Percentiles rank a stretch among this genome's conserved stretches.
phyloP scores from a whole-genome alignment of 2,797 vertebrate species.

The Sebastes oblongus region DNA sequence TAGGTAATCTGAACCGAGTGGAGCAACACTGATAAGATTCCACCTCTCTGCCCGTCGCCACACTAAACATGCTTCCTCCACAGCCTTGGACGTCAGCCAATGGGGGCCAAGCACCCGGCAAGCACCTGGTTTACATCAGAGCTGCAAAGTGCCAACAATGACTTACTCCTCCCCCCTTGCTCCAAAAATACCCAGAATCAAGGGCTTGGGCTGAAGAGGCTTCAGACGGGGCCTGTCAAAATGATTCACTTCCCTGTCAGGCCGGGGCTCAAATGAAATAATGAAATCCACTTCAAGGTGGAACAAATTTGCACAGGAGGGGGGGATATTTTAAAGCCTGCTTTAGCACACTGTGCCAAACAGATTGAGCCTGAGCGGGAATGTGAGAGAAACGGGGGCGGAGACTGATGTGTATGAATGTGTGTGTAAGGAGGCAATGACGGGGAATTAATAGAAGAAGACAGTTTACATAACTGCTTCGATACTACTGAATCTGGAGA shows the following conservation, averaged over 20 bases:
- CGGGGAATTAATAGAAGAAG: slow-evolving; percentile 67
- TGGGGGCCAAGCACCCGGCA: slow-evolving; percentile 60
- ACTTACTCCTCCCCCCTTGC: slow-evolving; percentile 76
- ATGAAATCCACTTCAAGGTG: slow-evolving; percentile 87
- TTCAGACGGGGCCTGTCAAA: slow-evolving; percentile 85
- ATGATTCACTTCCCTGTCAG: slow-evolving; percentile 88
- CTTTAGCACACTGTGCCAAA: slow-evolving; percentile 77
- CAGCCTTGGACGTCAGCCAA: slow-evolving; percentile 78
- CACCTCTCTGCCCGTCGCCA: slow-evolving; percentile 59
- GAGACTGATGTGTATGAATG: slow-evolving; percentile 63
- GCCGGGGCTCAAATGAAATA: slow-evolving; percentile 83
- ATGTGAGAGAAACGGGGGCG: slow-evolving; percentile 55
- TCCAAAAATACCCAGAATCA: slow-evolving; percentile 84
- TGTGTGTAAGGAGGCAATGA: slow-evolving; percentile 60
- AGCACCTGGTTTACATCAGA: slow-evolving; percentile 76
- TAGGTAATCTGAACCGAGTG: slow-evolving; percentile 72
- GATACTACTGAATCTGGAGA: slow-evolving; percentile 38
- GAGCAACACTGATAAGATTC: slow-evolving; percentile 77
- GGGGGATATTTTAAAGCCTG: slow-evolving; percentile 81
- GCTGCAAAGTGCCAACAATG: slow-evolving; percentile 75
- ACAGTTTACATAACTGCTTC: slow-evolving; percentile 66
- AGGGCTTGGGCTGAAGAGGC: slow-evolving; percentile 81
- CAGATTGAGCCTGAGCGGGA: slow-evolving; percentile 72
- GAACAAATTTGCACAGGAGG: slow-evolving; percentile 83
- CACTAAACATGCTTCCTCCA: slow-evolving; percentile 69